phyloP scores from a whole-genome alignment of 2,797 vertebrate species.

The Syncerus caffer region DNA sequence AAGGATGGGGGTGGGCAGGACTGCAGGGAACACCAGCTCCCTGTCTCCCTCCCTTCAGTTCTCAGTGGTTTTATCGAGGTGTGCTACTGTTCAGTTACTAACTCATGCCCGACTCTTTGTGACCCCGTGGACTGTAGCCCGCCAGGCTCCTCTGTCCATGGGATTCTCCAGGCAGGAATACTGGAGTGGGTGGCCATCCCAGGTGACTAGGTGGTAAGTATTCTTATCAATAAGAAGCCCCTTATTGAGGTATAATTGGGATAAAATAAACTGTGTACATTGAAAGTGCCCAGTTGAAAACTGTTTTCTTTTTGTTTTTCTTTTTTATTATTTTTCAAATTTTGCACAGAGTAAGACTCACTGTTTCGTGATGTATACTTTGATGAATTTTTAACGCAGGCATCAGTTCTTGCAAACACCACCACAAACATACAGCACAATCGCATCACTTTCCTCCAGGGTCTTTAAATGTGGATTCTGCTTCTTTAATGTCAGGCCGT shows the following conservation, averaged over 20 bases:
- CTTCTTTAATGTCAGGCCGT: neutral
- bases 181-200: too few relatives aligned
- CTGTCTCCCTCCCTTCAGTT: too few relatives aligned
- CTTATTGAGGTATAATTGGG: neutral
- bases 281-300: neutral
- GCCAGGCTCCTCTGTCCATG: too few relatives aligned
- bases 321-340: neutral
- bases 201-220: neutral
- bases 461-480: accelerated
- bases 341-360: too few relatives aligned
- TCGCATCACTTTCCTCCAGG: accelerated
- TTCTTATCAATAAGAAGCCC: neutral
- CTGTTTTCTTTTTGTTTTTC: neutral
- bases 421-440: neutral
- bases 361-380: neutral
- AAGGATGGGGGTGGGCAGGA: neutral
- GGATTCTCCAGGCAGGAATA: too few relatives aligned
- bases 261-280: neutral
- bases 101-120: neutral
- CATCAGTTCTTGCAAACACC: neutral
- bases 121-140: neutral
- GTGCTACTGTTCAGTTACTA: neutral
- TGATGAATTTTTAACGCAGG: neutral
- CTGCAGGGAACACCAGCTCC: too few relatives aligned
- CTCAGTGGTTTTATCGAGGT: neutral